These are phyloP conservation scores for Myiagra hebetior DNA, from an alignment of 2,113 vertebrate genomes.

Conservation along the genomic window DNA sequence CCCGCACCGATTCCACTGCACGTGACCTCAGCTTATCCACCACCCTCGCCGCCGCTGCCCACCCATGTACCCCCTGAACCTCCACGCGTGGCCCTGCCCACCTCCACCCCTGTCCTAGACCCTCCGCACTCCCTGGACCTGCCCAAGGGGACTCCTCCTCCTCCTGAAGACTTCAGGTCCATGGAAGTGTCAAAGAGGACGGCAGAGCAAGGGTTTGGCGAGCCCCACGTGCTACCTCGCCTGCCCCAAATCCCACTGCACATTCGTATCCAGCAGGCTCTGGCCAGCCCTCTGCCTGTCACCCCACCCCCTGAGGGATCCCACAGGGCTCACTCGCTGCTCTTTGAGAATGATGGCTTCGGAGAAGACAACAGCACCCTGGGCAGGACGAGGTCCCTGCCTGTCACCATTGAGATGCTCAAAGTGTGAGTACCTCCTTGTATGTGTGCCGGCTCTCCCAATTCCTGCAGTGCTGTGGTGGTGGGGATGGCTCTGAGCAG, in stretches of 20 bases:
- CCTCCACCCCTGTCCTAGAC: slow-evolving; percentile 14
- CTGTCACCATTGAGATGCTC: slow-evolving; percentile 93
- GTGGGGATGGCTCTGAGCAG: not conserved
- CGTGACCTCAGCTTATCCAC: not conserved
- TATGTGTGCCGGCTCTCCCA: rapidly evolving
- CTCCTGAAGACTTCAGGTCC: slow-evolving; percentile 39
- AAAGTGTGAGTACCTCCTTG: slow-evolving; percentile 87
- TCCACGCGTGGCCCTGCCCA: slow-evolving; percentile 18
- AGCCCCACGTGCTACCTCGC: slow-evolving; percentile 70
- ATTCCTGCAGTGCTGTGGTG: not conserved
- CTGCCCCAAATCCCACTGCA: slow-evolving; percentile 86
- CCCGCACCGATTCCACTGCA: not conserved
- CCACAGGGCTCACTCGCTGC: slow-evolving; percentile 88
- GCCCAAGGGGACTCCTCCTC: not conserved
- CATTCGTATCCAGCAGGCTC: slow-evolving; percentile 94
- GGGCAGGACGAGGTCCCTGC: slow-evolving; percentile 83
- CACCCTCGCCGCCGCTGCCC: slow-evolving; percentile 44
- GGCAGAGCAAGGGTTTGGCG: slow-evolving; percentile 70
- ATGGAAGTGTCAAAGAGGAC: slow-evolving; percentile 16
- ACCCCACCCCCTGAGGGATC: slow-evolving; percentile 83
- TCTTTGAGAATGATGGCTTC: slow-evolving; percentile 84
- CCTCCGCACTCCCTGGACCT: slow-evolving; percentile 2
- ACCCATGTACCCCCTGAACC: slow-evolving; percentile 73
- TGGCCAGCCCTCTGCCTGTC: slow-evolving; percentile 85
- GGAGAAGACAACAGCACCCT: slow-evolving; percentile 77